These are phyloP conservation scores for Pachycephus smyrnensis DNA, from an alignment of 2,888 invertebrate genomes.

Conservation along the genomic window DNA sequence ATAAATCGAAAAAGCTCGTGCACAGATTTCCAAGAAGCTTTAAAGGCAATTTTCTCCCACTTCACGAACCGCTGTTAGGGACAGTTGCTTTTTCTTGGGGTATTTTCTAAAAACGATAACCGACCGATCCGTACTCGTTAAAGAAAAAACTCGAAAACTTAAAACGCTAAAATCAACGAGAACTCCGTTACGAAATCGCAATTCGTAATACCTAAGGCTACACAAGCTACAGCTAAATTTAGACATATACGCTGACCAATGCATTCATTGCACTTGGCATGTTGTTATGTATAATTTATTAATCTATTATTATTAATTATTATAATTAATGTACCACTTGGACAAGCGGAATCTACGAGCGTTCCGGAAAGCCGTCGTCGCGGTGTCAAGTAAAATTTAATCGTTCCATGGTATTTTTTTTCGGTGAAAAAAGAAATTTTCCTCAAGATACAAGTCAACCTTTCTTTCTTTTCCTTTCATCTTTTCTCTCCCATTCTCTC, in stretches of 20 bases:
- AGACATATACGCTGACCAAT: slow-evolving; percentile 66
- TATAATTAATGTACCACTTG: slow-evolving; percentile 46
- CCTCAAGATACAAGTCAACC: background rate
- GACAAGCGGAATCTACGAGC: slow-evolving; percentile 48
- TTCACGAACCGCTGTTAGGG: background rate
- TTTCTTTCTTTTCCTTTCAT: background rate
- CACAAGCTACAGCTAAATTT: slow-evolving; percentile 63
- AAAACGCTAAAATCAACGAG: slow-evolving; percentile 12
- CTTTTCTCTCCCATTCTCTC: background rate
- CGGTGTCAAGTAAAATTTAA: background rate
- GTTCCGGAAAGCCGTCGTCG: slow-evolving; percentile 22
- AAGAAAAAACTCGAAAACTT: slow-evolving; percentile 11
- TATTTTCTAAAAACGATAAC: background rate
- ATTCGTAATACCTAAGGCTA: slow-evolving; percentile 48
- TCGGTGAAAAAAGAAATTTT: background rate
- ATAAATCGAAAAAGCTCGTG: background rate
- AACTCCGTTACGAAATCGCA: slow-evolving; percentile 12
- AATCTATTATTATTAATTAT: slow-evolving; percentile 46
- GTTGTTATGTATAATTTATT: slow-evolving; percentile 50
- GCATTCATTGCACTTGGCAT: slow-evolving; percentile 58
- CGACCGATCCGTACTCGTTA: slow-evolving; percentile 6
- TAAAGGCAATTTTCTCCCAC: background rate
- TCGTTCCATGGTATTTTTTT: slow-evolving; percentile 1
- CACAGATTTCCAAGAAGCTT: background rate
- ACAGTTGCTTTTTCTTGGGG: background rate